These are phyloP conservation scores for Pitangus sulphuratus DNA, from an alignment of 2,797 vertebrate species.

Conservation along the genomic window DNA sequence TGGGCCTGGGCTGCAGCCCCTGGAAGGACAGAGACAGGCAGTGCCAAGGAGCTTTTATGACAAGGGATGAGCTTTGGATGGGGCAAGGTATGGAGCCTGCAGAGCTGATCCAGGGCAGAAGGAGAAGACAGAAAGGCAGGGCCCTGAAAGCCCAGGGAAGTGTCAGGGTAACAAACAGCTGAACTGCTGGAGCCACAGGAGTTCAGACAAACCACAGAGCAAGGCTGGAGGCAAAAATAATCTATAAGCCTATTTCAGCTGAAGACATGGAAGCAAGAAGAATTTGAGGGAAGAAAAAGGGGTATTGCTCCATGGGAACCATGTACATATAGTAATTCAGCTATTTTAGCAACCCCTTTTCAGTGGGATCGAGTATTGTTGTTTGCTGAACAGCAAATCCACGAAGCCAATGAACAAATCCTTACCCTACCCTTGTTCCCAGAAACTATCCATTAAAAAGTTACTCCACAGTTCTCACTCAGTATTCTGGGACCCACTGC, in stretches of 20 bases:
- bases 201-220: background rate
- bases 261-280: background rate
- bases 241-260: background rate
- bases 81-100: fast-evolving
- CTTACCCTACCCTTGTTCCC: background rate
- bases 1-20: background rate
- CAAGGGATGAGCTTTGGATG: background rate
- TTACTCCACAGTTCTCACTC: background rate
- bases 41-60: background rate
- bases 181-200: fast-evolving
- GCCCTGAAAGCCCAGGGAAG: background rate
- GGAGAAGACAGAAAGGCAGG: background rate
- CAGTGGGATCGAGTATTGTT: background rate
- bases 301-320: fast-evolving
- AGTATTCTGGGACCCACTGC: fast-evolving
- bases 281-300: background rate
- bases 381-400: background rate
- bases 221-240: background rate
- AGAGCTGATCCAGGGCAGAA: background rate
- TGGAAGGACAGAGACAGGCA: background rate
- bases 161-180: background rate
- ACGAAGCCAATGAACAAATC: background rate
- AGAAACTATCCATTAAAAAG: background rate
- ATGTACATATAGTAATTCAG: background rate
- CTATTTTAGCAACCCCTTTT: background rate